Evolutionary conservation across 1,140 invertebrate genomes (phyloP), one percentile per base, ranked within the genome.

Genomic region (Centruroides sculpturatus): DNA sequence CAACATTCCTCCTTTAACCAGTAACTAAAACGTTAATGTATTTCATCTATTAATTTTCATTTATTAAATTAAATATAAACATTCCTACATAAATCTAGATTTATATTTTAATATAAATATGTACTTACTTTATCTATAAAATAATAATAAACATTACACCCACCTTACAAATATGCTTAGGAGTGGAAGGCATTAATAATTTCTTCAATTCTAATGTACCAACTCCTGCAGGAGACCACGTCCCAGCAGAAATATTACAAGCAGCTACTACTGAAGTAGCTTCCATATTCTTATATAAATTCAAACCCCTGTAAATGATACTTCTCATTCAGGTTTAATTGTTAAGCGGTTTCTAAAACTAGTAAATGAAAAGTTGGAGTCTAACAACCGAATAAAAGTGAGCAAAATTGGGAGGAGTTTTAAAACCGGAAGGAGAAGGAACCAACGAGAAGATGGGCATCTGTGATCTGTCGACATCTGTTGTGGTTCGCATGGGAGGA

Each of bases 231-330:
- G 66, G 41, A 9, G 55, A 55, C 55, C 61, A 67, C 5, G 62
- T 56, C 11, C 67, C 68, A 13, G 62, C 49, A 1, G 68, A 63
- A 57, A 69, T 67, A 41, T 69, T 66, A 11, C 61, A 61, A 3
- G 52, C 57, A 9, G 68, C 66, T 13, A 65, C 47, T 3, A 66
- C 67, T 13, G 57, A 59, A 10, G 61, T 55, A 59, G 41, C 41
- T 41, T 41, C 41, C 41, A 41, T 41, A 23, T 23, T 41, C 8
- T 41, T 41, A 41, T 6, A 41, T 3, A 6, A 41, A 41, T 41
- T 41, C 41, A 41, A 41, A 41, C 41, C 23, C 41, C 41, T 41
- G 41, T 41, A 41, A 6, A 41, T 41, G 41, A 41, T 8, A 41
- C 41, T 41, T 41, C 41, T 41, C 41, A 41, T 41, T 3, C 41